Evolutionary conservation across 2,113 vertebrate species (phyloP), one percentile per base, ranked within the genome.

Genomic region (Hymenochirus boettgeri): DNA sequence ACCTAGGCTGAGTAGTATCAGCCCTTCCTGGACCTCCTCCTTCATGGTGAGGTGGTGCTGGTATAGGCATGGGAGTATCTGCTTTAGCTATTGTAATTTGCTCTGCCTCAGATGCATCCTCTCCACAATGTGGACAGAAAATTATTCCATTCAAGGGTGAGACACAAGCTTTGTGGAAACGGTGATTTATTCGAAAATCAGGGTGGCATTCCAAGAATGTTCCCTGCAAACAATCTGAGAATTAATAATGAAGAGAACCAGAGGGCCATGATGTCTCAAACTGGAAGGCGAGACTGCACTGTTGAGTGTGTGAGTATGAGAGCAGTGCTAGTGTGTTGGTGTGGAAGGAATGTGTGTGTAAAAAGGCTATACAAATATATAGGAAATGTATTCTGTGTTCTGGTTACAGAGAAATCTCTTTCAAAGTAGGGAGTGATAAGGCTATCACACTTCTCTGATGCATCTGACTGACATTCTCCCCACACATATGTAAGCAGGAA

Each of bases 201-300:
- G 93, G 93, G 67, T 93, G 94, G 71, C 93, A 96, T 71, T 96
- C 93, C 5, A 95, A 77, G 70, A 95, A 95, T 3, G 93, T 92
- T 8, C 93, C 93, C 93, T 96, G 73, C n/a, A 13, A 53, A 4
- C 10, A 12, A 23, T 7, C 4, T 11, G 12, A 57, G 15, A 3
- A 37, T n/a, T 42, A 42, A 5, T 42, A 3, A 13, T 11, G 9
- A 35, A n/a, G n/a, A n/a, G n/a, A n/a, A n/a, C n/a, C n/a, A n/a
- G n/a, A n/a, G n/a, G n/a, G n/a, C n/a, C n/a, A n/a, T n/a, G n/a
- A n/a, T n/a, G n/a, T n/a, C n/a, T n/a, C n/a, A n/a, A n/a, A n/a
- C n/a, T n/a, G n/a, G n/a, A n/a, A n/a, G n/a, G n/a, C n/a, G n/a
- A n/a, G n/a, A n/a, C n/a, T n/a, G n/a, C n/a, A n/a, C n/a, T n/a